Evolutionary conservation across 2,888 invertebrate species (phyloP).

Genomic region (Ormyrus rosae): DNA sequence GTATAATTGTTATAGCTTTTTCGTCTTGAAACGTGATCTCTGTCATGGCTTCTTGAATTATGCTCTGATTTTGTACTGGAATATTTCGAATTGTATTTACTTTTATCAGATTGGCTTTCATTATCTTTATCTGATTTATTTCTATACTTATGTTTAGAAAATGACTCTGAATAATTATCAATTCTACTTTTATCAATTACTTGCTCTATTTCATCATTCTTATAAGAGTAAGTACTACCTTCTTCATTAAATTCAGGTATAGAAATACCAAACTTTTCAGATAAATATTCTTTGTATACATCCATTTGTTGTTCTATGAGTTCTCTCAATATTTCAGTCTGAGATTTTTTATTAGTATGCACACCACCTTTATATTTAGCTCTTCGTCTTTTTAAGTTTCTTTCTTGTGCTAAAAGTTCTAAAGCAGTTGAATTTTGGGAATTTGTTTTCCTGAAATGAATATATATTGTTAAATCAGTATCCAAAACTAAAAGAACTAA

Average conservation of each 20-base stretch:
- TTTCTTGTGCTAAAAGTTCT: conserved; percentile 69
- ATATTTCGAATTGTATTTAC: conserved; percentile 6
- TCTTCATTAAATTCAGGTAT: conserved; percentile 2
- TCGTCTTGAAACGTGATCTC: conserved; percentile 5
- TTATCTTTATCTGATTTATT: not conserved
- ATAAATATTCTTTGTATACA: conserved; percentile 66
- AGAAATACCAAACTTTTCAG: conserved; percentile 38
- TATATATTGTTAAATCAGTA: not conserved
- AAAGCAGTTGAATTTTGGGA: conserved; percentile 62
- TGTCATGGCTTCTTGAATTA: not conserved
- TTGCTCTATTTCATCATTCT: conserved; percentile 1
- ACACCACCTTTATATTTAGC: conserved; percentile 70
- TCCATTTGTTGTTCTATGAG: conserved; percentile 74
- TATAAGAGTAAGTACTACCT: not conserved
- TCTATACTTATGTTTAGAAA: not conserved
- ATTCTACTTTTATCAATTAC: not conserved
- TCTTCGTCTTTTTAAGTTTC: conserved; percentile 72
- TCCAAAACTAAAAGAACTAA: conserved; percentile 13
- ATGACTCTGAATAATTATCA: not conserved
- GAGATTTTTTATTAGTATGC: conserved; percentile 74
- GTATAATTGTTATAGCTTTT: conserved; percentile 19
- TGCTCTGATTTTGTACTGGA: not conserved
- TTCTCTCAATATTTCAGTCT: conserved; percentile 71
- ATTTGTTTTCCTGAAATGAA: conserved; percentile 61
- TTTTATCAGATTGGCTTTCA: not conserved